Conservation (phyloP, 2,113 vertebrate genomes). For the Eulemur rufifrons region DNA sequence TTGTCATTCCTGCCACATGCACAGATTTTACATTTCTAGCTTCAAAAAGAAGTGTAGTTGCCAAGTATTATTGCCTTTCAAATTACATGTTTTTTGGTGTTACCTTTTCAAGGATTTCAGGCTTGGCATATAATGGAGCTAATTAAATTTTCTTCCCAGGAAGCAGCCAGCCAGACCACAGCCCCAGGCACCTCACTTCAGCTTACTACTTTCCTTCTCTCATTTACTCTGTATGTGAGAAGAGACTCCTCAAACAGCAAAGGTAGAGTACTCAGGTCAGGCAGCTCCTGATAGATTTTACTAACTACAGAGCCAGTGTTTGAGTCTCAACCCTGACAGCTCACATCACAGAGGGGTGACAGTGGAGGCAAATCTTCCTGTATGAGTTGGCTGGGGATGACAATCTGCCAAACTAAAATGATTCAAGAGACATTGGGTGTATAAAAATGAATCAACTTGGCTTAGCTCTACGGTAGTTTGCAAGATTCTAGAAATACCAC, state of each 20-base stretch:
- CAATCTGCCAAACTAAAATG: constrained; percentile 59
- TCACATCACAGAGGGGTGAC: constrained; percentile 27
- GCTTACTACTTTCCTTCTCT: not conserved
- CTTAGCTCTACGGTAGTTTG: constrained; percentile 21
- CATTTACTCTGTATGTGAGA: constrained; percentile 47
- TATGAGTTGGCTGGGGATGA: constrained; percentile 36
- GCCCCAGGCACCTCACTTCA: constrained; percentile 45
- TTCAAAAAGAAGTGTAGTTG: constrained; percentile 18
- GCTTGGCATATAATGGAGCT: constrained; percentile 28
- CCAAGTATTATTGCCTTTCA: not conserved
- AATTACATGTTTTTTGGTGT: not conserved
- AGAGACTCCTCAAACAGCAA: not conserved
- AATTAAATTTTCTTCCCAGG: constrained; percentile 56
- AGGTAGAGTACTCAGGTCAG: not conserved
- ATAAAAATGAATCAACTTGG: constrained; percentile 27
- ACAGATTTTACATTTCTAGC: constrained; percentile 18
- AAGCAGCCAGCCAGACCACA: constrained; percentile 28
- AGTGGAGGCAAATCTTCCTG: not conserved
- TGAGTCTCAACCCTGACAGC: constrained; percentile 50
- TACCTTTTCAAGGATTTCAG: constrained; percentile 51
- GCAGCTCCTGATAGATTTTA: constrained; percentile 22
- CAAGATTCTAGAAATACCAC: not conserved
- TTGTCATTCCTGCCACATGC: not conserved
- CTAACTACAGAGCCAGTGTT: not conserved
- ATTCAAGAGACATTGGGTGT: constrained; percentile 12